phyloP scores from a whole-genome alignment of 2,888 invertebrate species.

The Agriopis aurantiaria region DNA sequence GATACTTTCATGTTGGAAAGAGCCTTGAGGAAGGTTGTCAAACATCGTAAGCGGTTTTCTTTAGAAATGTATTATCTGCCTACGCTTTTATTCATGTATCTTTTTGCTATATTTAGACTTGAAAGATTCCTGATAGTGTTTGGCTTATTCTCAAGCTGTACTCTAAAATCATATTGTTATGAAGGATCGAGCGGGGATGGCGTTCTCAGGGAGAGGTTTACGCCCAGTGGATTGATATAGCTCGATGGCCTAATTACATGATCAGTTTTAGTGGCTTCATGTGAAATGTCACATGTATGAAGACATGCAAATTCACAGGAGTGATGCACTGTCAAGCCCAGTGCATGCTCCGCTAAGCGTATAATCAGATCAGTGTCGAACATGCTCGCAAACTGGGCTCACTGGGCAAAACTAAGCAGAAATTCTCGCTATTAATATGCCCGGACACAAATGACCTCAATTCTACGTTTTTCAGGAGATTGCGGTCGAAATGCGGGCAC shows the following conservation, averaged over 20 bases:
- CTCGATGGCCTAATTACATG: background rate
- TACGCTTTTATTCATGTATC: conserved; percentile 5
- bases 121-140: background rate
- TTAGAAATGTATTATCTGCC: background rate
- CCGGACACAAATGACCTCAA: conserved; percentile 21
- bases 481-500: conserved; percentile 6
- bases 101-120: background rate
- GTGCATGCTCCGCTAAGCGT: conserved; percentile 49
- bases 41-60: conserved; percentile 31
- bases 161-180: no score
- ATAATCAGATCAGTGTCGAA: conserved; percentile 58
- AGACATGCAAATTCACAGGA: conserved; percentile 6
- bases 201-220: no score
- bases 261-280: background rate
- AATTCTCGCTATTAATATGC: conserved; percentile 23
- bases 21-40: conserved; percentile 34
- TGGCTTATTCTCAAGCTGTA: no score
- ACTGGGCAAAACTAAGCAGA: conserved; percentile 15
- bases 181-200: no score
- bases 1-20: conserved; percentile 39
- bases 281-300: background rate
- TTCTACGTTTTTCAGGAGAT: conserved; percentile 8
- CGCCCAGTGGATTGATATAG: no score
- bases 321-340: conserved; percentile 17
- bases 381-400: conserved; percentile 39